Conservation (phyloP, 1,140 invertebrate genomes). For the Microvelia longipes region DNA sequence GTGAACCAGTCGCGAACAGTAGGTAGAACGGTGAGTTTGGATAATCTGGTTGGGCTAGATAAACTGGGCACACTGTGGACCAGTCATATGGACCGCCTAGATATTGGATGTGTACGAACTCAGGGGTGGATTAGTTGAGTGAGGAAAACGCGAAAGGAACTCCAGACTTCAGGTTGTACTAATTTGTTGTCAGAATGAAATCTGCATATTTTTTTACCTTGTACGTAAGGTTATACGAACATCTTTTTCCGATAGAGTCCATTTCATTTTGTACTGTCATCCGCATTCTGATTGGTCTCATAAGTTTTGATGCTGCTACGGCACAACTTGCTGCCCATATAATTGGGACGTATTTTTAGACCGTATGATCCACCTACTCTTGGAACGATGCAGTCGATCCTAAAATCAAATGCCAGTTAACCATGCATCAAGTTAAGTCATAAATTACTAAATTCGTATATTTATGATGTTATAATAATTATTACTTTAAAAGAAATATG, state of each 20-base stretch:
- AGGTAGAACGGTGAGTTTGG: too few relatives aligned
- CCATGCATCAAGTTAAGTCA: not conserved
- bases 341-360: constrained; percentile 40
- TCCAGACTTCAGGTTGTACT: too few relatives aligned
- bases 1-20: too few relatives aligned
- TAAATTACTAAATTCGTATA: not conserved
- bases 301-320: constrained; percentile 40
- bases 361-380: constrained; percentile 59
- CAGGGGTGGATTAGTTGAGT: too few relatives aligned
- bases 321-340: constrained; percentile 41
- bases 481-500: too few relatives aligned
- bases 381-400: constrained; percentile 45
- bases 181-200: too few relatives aligned
- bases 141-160: too few relatives aligned
- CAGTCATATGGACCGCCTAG: too few relatives aligned
- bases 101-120: too few relatives aligned
- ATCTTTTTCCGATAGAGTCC: constrained; percentile 44
- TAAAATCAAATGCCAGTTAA: constrained; percentile 28
- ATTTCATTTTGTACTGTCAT: constrained; percentile 49
- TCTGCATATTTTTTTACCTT: constrained; percentile 39
- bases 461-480: too few relatives aligned
- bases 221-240: constrained; percentile 40
- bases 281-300: constrained; percentile 44
- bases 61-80: too few relatives aligned
- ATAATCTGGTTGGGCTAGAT: too few relatives aligned